Conservation (phyloP, 2,888 invertebrate genomes). For the Elysia crispata region DNA sequence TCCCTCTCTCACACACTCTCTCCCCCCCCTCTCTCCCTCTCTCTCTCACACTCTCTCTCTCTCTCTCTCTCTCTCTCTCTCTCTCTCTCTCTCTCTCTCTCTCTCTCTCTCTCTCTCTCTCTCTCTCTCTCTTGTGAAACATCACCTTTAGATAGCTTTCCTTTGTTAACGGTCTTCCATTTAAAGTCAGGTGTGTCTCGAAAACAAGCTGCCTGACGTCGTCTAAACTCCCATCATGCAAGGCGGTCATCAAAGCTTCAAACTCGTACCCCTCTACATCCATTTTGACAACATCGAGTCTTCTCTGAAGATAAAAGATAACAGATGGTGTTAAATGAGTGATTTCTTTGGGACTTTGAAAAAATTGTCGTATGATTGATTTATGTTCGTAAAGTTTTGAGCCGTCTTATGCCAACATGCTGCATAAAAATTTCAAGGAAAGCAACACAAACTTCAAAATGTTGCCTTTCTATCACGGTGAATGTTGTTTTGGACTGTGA, state of each 20-base stretch:
- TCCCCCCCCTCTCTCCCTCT: too few species aligned
- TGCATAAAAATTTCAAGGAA: too few species aligned
- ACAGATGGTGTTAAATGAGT: too few species aligned
- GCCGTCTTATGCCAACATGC: too few species aligned
- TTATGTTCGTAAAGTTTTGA: too few species aligned
- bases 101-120: neutral
- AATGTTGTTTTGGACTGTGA: too few species aligned
- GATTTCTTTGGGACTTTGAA: too few species aligned
- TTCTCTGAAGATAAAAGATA: neutral
- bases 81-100: neutral
- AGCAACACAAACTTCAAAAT: too few species aligned
- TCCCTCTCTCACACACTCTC: too few species aligned
- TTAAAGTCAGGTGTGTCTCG: slow-evolving; percentile 37
- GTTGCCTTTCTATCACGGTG: too few species aligned
- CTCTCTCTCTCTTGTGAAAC: too few species aligned
- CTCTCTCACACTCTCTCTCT: slow-evolving; percentile 3
- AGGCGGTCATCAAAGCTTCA: slow-evolving; percentile 19
- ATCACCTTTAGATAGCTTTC: neutral
- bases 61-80: neutral
- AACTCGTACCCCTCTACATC: slow-evolving; percentile 45
- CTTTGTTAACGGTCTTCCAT: neutral
- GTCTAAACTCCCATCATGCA: slow-evolving; percentile 32
- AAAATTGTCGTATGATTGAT: too few species aligned
- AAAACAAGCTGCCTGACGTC: slow-evolving; percentile 39
- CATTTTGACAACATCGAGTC: slow-evolving; percentile 41